Conservation (phyloP, 1,140 invertebrate species). For the Agraylea sexmaculata region DNA sequence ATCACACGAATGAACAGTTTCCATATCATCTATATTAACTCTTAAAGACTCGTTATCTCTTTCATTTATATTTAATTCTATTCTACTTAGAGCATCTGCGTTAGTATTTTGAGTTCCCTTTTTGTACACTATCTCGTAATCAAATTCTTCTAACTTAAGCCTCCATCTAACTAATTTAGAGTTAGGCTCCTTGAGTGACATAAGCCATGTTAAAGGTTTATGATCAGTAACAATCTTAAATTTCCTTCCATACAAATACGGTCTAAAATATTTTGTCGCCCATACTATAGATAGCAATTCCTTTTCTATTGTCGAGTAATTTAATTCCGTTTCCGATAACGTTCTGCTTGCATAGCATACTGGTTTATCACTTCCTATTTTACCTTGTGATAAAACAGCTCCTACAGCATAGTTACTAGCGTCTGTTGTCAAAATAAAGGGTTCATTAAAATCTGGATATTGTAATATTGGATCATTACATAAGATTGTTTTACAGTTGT, state of each 20-base stretch:
- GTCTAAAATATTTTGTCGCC: constrained; percentile 27
- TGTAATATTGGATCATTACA: constrained; percentile 20
- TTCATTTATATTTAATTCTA: too few species aligned
- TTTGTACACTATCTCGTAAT: constrained; percentile 27
- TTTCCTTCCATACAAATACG: constrained; percentile 28
- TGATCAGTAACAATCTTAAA: constrained; percentile 38
- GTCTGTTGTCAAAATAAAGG: constrained; percentile 22
- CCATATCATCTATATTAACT: too few species aligned
- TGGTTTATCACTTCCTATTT: constrained; percentile 17
- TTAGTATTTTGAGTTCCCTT: constrained; percentile 18
- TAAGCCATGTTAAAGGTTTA: constrained; percentile 29
- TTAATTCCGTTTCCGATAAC: constrained; percentile 21
- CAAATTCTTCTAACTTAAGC: constrained; percentile 27
- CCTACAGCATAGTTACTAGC: constrained; percentile 19
- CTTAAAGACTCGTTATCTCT: too few species aligned
- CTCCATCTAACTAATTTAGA: constrained; percentile 28
- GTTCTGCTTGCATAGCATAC: constrained; percentile 20
- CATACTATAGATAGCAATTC: constrained; percentile 25
- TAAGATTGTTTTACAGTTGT: constrained; percentile 15
- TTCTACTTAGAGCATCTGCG: too few species aligned
- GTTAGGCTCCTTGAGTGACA: constrained; percentile 26
- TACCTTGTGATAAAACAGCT: constrained; percentile 17
- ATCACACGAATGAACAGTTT: too few species aligned
- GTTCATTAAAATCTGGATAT: constrained; percentile 20
- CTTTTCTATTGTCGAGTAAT: constrained; percentile 25